Conservation (phyloP, 2,888 invertebrate species). For the Lumbricus terrestris region DNA sequence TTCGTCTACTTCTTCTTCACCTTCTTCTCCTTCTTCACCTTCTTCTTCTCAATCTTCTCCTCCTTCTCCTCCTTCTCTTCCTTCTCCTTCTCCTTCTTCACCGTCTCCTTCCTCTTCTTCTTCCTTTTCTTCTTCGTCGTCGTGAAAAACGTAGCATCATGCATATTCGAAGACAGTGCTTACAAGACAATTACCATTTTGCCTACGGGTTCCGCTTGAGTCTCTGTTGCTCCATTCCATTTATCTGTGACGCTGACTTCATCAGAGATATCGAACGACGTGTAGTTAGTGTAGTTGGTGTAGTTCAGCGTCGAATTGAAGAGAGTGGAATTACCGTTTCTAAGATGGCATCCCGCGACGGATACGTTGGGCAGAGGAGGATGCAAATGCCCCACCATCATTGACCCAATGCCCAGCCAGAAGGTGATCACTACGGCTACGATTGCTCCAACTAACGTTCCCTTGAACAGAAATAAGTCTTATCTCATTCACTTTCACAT, state of each 20-base stretch:
- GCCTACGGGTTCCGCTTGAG: neutral
- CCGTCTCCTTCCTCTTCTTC: too few species aligned
- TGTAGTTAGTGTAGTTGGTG: too few species aligned
- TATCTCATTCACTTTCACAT: neutral
- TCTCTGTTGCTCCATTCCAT: neutral
- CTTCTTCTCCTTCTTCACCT: too few species aligned
- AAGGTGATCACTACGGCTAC: neutral
- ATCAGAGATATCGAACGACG: too few species aligned
- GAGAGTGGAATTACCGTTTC: neutral
- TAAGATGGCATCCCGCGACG: neutral
- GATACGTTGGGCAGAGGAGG: neutral
- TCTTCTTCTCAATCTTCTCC: too few species aligned
- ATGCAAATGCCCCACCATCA: neutral
- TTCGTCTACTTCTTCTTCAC: too few species aligned
- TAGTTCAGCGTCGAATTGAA: too few species aligned
- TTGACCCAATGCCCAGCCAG: conserved; percentile 15
- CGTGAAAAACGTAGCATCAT: too few species aligned
- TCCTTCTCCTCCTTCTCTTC: too few species aligned
- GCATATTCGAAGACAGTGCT: neutral
- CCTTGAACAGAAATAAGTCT: neutral
- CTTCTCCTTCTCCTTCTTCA: too few species aligned
- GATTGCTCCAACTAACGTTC: neutral
- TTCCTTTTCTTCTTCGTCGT: too few species aligned
- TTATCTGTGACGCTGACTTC: too few species aligned
- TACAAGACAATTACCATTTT: neutral